A percentile compares a stretch with the other conserved stretches of the same genome.
Conservation (phyloP, 2,113 vertebrate species). For the Herpetotheres cachinnans region DNA sequence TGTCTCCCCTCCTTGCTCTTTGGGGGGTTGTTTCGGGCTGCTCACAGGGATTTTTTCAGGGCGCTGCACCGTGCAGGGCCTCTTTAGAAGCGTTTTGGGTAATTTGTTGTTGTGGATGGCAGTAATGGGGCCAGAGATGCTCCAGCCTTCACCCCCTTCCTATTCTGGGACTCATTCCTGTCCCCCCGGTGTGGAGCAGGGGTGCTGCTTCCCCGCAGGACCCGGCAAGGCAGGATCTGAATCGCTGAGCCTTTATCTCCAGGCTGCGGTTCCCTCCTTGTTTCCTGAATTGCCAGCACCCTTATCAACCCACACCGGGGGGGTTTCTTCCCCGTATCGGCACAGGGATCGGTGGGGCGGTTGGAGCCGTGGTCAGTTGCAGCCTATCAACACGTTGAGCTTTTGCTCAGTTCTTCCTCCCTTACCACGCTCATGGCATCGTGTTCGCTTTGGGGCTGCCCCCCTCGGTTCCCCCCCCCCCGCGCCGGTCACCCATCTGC, state of each 20-base stretch:
- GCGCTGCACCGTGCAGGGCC: rapidly evolving
- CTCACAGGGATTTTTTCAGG: rapidly evolving
- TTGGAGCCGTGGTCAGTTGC: neutral
- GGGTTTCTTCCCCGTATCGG: neutral
- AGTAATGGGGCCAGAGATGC: neutral
- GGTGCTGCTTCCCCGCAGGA: neutral
- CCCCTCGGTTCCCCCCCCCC: neutral
- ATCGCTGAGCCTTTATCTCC: neutral
- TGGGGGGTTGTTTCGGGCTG: neutral
- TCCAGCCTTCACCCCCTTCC: neutral
- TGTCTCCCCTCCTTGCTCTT: too few relatives aligned
- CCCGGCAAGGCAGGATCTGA: neutral
- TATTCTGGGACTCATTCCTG: neutral
- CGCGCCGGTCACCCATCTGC: neutral
- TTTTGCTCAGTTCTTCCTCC: neutral
- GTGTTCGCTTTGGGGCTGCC: neutral
- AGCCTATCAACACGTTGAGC: rapidly evolving
- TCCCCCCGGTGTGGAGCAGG: too few relatives aligned
- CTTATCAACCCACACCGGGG: neutral
- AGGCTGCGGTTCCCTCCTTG: neutral
- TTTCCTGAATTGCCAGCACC: neutral
- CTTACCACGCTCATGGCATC: rapidly evolving
- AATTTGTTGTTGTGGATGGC: too few relatives aligned
- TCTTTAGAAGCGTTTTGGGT: neutral
- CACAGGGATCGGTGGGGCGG: neutral